A percentile compares a stretch with the other conserved stretches of the same genome.
These are phyloP conservation scores for Rhagoletis pomonella DNA, from an alignment of 1,140 invertebrate genomes.

Conservation along the genomic window DNA sequence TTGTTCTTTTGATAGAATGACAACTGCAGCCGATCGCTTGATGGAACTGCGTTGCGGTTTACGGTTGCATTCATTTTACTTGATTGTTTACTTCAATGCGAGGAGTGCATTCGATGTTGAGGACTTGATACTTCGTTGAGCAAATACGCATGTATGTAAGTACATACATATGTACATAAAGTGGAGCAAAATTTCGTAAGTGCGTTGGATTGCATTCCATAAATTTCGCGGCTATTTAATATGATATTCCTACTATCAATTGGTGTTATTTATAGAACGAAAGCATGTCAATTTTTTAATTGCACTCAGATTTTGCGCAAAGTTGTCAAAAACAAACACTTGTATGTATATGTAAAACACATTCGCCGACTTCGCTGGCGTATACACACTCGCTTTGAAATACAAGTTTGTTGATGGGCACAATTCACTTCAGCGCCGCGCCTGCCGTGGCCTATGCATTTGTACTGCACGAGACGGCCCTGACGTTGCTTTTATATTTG, in stretches of 20 bases:
- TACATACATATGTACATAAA: background rate
- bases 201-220: background rate
- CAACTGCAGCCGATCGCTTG: background rate
- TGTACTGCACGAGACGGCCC: background rate
- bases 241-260: background rate
- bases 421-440: background rate
- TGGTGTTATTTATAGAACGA: conserved; percentile 44
- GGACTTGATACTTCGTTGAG: background rate
- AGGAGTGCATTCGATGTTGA: background rate
- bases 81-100: background rate
- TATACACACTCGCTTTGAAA: background rate
- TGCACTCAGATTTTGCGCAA: conserved; percentile 18
- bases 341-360: background rate
- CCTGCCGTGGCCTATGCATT: background rate
- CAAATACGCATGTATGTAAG: no score
- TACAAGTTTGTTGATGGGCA: no score
- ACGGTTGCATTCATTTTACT: conserved; percentile 32
- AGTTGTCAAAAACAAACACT: conserved; percentile 61
- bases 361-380: background rate
- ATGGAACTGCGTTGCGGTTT: background rate
- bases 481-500: conserved; percentile 11
- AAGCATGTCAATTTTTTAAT: conserved; percentile 14
- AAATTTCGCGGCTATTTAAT: background rate
- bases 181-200: background rate
- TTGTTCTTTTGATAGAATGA: conserved; percentile 24